phyloP scores from a whole-genome alignment of 2,113 vertebrate genomes.

The Lycocorax pyrrhopterus region DNA sequence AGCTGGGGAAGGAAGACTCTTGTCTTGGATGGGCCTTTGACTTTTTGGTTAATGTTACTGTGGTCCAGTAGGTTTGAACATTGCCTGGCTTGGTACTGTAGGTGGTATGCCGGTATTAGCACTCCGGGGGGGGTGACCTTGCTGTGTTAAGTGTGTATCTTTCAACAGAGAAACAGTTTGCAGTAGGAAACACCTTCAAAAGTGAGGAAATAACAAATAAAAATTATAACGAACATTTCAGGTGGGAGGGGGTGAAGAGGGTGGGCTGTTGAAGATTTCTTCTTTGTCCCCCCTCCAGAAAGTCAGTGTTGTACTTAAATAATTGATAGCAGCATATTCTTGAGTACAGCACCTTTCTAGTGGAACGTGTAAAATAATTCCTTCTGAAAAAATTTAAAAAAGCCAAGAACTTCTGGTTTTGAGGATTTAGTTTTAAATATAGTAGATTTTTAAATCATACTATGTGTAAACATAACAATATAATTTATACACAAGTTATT shows the following conservation, averaged over 20 bases:
- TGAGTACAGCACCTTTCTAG: not conserved
- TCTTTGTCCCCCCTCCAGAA: rapidly evolving
- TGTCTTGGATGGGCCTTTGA: not conserved
- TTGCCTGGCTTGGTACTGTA: not conserved
- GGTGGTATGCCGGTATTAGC: not conserved
- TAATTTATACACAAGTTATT: not conserved
- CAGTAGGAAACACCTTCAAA: not conserved
- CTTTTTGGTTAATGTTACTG: not conserved
- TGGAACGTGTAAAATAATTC: not conserved
- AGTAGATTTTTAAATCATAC: not conserved
- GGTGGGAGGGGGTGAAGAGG: no score
- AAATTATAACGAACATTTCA: not conserved
- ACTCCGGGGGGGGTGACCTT: not conserved
- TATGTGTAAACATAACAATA: not conserved
- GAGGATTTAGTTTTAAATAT: not conserved
- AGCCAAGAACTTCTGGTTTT: not conserved
- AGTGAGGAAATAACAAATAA: not conserved
- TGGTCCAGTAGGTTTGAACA: not conserved
- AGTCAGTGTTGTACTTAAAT: not conserved
- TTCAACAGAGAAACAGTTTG: not conserved
- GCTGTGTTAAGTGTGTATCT: not conserved
- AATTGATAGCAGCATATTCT: not conserved
- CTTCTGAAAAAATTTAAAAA: not conserved
- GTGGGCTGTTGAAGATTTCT: not conserved
- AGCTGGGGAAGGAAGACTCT: not conserved